Base-by-base conservation (phyloP, 2,113 vertebrate genomes). In the Myotis lucifugus region DNA sequence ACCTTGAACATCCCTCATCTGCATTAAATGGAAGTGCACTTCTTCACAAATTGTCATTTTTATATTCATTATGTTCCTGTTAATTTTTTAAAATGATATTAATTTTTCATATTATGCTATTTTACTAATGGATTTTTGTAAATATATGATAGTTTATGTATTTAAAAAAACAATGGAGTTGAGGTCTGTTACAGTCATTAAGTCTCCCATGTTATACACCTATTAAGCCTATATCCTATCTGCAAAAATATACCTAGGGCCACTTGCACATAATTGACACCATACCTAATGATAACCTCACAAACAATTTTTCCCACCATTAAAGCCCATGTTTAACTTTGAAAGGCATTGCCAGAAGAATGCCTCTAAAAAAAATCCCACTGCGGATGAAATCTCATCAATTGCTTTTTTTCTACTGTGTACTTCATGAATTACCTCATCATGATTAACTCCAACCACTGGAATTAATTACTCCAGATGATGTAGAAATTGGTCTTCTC, bases 381-480 rank as follows among this genome's bases (percentile, higher is more conserved):
- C 84, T 93, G 61, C 72, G 90, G 85, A 92, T 74, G 40, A 64
- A 91, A 56, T 93, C 96, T 48, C 25, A 97, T 92, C 77, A 97
- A 95, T 59, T 95, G 91, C 46, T 82, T 72, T 97, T 97, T 84
- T 95, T 94, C 96, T 90, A 95, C 74, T 97, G 52, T 70, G 96
- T 70, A 93, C 46, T 97, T 97, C 96, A 95, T 96, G 96, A 97
- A 98, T 97, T 97, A 93, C 96, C 95, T 97, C 94, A 97, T 97
- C 91, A 81, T 91, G 96, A 96, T 95, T 98, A 97, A 92, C 56
- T 89, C 29, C n/a, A 96, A 92, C 77, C 90, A 97, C 97, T 97
- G 96, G 96, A 98, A 97, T 97, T 97, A 97, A 97, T 98, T 97
- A 94, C 95, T 93, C 87, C 79, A 88, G 84, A 96, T 97, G 95